Percentiles rank a stretch among this genome's conserved stretches.
Conservation (phyloP, 2,888 invertebrate genomes). For the Trissoscelio sp. region DNA sequence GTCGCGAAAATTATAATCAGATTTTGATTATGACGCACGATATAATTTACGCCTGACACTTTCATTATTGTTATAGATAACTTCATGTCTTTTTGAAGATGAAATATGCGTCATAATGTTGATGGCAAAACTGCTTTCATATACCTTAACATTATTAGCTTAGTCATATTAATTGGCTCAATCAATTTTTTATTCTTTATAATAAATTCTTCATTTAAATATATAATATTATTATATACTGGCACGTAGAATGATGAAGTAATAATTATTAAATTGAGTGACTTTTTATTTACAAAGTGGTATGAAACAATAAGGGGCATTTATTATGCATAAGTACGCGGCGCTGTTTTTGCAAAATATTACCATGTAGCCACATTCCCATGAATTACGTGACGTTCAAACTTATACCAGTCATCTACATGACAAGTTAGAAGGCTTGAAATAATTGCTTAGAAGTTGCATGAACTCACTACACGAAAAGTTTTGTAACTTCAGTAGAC, state of each 20-base stretch:
- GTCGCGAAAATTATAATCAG: conserved; percentile 28
- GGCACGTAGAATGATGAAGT: too few relatives aligned
- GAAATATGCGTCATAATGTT: conserved; percentile 18
- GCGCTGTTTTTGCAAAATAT: conserved; percentile 53
- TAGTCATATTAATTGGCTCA: background rate
- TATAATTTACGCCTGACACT: conserved; percentile 38
- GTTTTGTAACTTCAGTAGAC: conserved; percentile 60
- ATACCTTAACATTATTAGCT: background rate
- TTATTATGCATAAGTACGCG: conserved; percentile 42
- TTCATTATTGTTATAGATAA: conserved; percentile 46
- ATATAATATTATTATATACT: too few relatives aligned
- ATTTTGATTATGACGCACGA: conserved; percentile 31
- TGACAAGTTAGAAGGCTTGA: conserved; percentile 64
- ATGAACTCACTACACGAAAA: conserved; percentile 60
- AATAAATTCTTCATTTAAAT: too few relatives aligned
- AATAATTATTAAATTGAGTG: background rate
- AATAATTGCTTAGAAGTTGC: conserved; percentile 67
- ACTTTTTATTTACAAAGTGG: conserved; percentile 18
- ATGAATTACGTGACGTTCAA: conserved; percentile 62
- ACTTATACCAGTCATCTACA: conserved; percentile 63
- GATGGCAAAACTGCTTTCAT: background rate
- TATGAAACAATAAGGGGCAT: conserved; percentile 30
- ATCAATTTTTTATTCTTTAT: too few relatives aligned
- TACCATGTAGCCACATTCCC: conserved; percentile 55
- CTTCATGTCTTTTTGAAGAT: conserved; percentile 22